Evolutionary conservation across 2,113 vertebrate species (phyloP).

Genomic region (human): DNA sequence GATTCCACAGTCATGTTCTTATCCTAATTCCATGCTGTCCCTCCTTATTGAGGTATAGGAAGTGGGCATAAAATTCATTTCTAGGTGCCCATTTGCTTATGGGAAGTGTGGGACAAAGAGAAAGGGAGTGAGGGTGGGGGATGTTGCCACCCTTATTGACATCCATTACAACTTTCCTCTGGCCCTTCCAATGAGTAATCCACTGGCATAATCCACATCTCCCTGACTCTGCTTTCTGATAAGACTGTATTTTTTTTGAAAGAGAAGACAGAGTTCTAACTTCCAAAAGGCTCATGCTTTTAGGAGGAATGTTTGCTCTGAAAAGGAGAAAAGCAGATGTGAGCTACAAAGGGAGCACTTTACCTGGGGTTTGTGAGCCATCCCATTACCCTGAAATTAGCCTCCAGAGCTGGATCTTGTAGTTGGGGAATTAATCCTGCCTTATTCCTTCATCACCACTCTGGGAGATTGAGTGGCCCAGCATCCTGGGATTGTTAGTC

Average conservation of each 20-base stretch:
- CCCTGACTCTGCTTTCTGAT: neutral
- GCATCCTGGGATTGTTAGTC: neutral
- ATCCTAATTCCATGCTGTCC: neutral
- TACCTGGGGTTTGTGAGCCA: constrained; percentile 21
- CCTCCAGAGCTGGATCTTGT: neutral
- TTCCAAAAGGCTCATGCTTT: constrained; percentile 61
- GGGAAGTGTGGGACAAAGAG: neutral
- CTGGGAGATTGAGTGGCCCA: neutral
- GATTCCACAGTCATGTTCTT: neutral
- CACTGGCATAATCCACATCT: neutral
- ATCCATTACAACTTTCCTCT: neutral
- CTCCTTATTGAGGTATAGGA: neutral
- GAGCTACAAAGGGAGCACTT: neutral
- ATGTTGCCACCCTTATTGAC: neutral
- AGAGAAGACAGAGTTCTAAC: neutral
- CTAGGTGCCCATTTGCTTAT: neutral
- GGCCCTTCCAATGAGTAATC: neutral
- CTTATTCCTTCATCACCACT: neutral
- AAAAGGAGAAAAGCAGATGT: constrained; percentile 55
- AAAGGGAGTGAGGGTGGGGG: neutral
- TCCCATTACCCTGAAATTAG: constrained; percentile 44
- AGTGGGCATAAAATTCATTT: neutral
- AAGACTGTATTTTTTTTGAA: constrained; percentile 26
- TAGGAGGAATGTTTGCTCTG: constrained; percentile 51
- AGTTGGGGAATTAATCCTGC: constrained; percentile 46